Base-by-base conservation (phyloP, 2,888 invertebrate species). In the Alviniconcha strummeri region DNA sequence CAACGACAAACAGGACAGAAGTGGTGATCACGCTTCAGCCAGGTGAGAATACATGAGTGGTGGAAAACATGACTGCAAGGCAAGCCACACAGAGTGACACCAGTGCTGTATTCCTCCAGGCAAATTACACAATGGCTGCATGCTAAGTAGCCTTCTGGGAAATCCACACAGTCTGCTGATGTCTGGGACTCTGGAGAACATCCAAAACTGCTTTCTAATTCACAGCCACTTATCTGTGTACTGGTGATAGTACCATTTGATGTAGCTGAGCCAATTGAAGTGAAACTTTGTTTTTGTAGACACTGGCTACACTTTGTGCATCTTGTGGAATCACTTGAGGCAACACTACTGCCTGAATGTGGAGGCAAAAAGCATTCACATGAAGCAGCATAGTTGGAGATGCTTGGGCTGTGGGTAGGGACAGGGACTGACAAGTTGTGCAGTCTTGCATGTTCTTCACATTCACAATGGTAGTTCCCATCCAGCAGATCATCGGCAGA, bases 31-130 rank as follows among this genome's bases (percentile, higher is more conserved):
- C 94, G 90, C 8, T 92, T 91, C 17, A 95, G 90, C 95, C 95
- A 95, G 17, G 91, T 88, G 88, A 94, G 90, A 74, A 95, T 94
- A 89, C 95, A 95, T n/a, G 91, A 88, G 85, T 94, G 93, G 88
- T 95, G 95, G 89, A 94, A 95, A 83, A 92, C 93, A 88, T 95
- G 95, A 7, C 94, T 94, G 90, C 95, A 95, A 1, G 95, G 95
- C 83, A 95, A 91, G 4, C 94, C 95, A 88, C 94, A 94, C 64
- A 95, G 89, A 36, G 92, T 82, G 6, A 92, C 92, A 9, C 92
- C 92, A 67, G 87, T 86, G 54, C 86, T 85, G 87, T 94, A 95
- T 55, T 90, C 89, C 67, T 95, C 95, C 86, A 95, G 90, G 89
- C 95, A 95, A 75, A 95, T 94, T 79, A 94, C 94, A 91, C 95